Percentiles rank a stretch among this genome's conserved stretches.
These are phyloP conservation scores for Rhaphigaster nebulosa DNA, from an alignment of 2,888 invertebrate genomes.

Conservation along the genomic window DNA sequence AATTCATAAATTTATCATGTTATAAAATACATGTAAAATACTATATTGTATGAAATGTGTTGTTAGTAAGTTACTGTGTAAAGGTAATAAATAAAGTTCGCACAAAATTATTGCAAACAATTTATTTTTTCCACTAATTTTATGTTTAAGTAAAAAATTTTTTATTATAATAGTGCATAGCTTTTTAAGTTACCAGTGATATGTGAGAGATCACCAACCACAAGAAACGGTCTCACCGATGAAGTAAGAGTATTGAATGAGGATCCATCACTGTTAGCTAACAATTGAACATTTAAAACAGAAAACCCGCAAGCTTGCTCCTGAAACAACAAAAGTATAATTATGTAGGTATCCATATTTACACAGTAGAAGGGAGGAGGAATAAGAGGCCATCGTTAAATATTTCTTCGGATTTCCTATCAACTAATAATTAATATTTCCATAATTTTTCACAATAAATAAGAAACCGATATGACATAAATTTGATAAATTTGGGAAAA, in stretches of 20 bases:
- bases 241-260: constrained; percentile 61
- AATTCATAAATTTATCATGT: too few species aligned
- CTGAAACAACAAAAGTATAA: constrained; percentile 54
- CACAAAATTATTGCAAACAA: neutral
- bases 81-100: neutral
- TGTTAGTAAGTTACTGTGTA: too few species aligned
- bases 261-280: constrained; percentile 61
- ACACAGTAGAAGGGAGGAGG: neutral
- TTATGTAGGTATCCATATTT: neutral
- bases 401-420: neutral
- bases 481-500: neutral
- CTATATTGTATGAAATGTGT: too few species aligned
- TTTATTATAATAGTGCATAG: neutral
- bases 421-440: too few species aligned
- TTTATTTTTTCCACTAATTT: neutral
- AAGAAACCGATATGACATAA: neutral
- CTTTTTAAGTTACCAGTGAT: constrained; percentile 56
- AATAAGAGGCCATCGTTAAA: neutral
- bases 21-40: neutral
- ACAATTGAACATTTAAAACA: constrained; percentile 62
- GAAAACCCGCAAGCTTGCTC: constrained; percentile 57
- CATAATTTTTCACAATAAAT: too few species aligned
- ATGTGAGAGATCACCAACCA: constrained; percentile 67
- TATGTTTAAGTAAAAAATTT: neutral
- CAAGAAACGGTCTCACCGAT: constrained; percentile 65